These are phyloP conservation scores for Ganaspis brasiliensis DNA, from an alignment of 2,888 invertebrate genomes.

Conservation along the genomic window DNA sequence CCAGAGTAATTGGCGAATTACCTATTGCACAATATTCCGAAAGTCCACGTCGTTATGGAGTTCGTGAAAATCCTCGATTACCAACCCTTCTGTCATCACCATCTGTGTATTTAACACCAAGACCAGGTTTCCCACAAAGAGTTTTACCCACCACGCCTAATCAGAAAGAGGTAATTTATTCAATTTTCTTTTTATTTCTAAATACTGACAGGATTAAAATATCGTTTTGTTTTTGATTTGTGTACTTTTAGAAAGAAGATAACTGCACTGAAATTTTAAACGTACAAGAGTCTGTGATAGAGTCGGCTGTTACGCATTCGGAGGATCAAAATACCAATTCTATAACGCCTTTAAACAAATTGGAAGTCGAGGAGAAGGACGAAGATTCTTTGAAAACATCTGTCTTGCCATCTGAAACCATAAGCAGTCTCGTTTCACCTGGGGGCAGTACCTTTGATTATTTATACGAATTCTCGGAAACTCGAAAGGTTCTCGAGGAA, in stretches of 20 bases:
- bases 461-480: slow-evolving; percentile 95
- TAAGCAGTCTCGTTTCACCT: slow-evolving; percentile 77
- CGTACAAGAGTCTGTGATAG: slow-evolving; percentile 72
- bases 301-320: slow-evolving; percentile 62
- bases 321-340: slow-evolving; percentile 62
- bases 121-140: slow-evolving; percentile 93
- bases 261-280: slow-evolving; percentile 68
- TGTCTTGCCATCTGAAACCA: slow-evolving; percentile 73
- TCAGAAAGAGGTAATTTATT: slow-evolving; percentile 73
- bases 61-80: slow-evolving; percentile 82
- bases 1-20: slow-evolving; percentile 89
- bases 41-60: slow-evolving; percentile 92
- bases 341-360: slow-evolving; percentile 55
- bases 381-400: slow-evolving; percentile 67
- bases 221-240: neutral
- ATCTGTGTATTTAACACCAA: slow-evolving; percentile 86
- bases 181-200: neutral
- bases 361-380: slow-evolving; percentile 58
- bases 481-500: slow-evolving; percentile 94
- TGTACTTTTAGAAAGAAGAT: slow-evolving; percentile 71
- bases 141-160: slow-evolving; percentile 80
- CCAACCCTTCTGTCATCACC: slow-evolving; percentile 85
- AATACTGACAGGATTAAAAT: neutral
- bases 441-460: slow-evolving; percentile 88
- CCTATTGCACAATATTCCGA: slow-evolving; percentile 97